A percentile compares a stretch with the other conserved stretches of the same genome.
These are phyloP conservation scores for Ciconia stormi DNA, from an alignment of 2,113 vertebrate species.

Conservation along the genomic window DNA sequence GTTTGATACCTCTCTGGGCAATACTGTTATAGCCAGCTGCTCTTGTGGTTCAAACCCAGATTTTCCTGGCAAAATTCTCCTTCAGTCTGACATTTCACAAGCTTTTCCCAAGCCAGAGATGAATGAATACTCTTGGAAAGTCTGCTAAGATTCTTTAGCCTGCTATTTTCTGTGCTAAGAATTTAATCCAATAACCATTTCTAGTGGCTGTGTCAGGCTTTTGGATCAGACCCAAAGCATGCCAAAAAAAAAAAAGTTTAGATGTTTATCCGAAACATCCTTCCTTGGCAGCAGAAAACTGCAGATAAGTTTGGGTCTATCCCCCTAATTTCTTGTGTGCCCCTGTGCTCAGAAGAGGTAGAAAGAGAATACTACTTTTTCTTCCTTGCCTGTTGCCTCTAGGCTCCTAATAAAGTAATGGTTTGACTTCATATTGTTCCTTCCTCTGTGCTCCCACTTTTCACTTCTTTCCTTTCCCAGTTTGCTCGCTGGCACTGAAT, in stretches of 20 bases:
- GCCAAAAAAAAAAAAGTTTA: neutral
- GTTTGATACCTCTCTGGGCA: neutral
- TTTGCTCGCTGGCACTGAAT: neutral
- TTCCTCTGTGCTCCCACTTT: neutral
- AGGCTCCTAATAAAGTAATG: neutral
- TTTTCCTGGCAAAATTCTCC: conserved; percentile 35
- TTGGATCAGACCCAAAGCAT: conserved; percentile 21
- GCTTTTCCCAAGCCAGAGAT: conserved; percentile 20
- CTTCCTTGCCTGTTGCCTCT: neutral
- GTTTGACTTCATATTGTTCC: neutral
- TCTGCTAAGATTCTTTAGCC: conserved; percentile 42
- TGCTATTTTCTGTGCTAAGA: conserved; percentile 56
- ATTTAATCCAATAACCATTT: conserved; percentile 59
- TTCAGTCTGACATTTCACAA: conserved; percentile 24
- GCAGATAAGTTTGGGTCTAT: neutral
- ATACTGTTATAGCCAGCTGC: neutral
- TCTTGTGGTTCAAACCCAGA: neutral
- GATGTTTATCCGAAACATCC: neutral
- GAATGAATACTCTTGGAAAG: conserved; percentile 53
- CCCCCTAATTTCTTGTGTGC: neutral
- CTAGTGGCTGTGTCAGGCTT: conserved; percentile 36
- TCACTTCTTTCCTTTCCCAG: neutral
- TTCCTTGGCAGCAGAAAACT: neutral
- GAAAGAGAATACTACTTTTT: neutral
- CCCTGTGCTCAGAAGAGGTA: neutral